Base-by-base conservation (phyloP, 2,797 vertebrate species). In the Sciaenops ocellatus region DNA sequence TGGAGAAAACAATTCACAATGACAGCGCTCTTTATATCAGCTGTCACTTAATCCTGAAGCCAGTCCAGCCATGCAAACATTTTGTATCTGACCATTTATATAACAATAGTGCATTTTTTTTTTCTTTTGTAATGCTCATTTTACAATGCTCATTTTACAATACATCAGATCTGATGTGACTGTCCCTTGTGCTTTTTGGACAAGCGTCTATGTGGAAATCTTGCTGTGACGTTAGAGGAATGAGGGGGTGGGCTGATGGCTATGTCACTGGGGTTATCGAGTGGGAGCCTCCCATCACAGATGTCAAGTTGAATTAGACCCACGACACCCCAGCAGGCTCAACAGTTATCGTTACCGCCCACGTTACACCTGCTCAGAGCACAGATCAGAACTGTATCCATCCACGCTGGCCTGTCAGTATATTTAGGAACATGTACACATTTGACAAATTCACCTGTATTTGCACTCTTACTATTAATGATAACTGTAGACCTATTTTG, bases 271-370 rank as follows among this genome's bases (percentile, higher is more conserved):
- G 46, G 67, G 63, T 84, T 85, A 87, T 83, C 48, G 28, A 84
- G 47, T 57, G 26, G 76, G 74, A 87, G 73, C 79, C 79, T 85
- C 76, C 80, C 65, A 88, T 87, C 88, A 79, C 82, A 85, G 69
- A 86, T 84, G 79, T 88, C 89, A 88, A 78, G 69, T 86, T 86
- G 68, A 89, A 90, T 85, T 82, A 76, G 72, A 80, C 78, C 78
- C 69, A 79, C 3, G 26, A 76, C 75, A 79, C 44, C 78, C 72
- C 56, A 79, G 82, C 76, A 65, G 64, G 78, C 81, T 85, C 64
- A 50, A 70, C 71, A 52, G 72, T 78, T 62, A 83, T 55, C 15
- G 15, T 73, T 48, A 20, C 24, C 47, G 6, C 74, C 79, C 74
- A 67, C 28, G 10, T 79, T 85, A 69, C 70, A 86, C 84, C 81